Percentiles rank a stretch among this genome's conserved stretches.
These are phyloP conservation scores for Pyrgilauda ruficollis DNA, from an alignment of 2,113 vertebrate genomes.

Conservation along the genomic window DNA sequence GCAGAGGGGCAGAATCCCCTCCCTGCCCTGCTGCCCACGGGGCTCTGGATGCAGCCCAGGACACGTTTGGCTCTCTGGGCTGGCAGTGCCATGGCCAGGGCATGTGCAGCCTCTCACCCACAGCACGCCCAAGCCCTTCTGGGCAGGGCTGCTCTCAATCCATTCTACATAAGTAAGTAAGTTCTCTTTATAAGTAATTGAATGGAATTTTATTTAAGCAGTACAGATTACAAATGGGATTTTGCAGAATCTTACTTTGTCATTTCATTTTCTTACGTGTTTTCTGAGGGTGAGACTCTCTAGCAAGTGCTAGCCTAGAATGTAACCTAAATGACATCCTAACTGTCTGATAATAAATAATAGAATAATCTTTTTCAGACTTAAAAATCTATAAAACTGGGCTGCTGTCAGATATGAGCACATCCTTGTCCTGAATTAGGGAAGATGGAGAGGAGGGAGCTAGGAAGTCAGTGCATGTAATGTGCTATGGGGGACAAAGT, in stretches of 20 bases:
- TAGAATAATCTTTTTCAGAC: neutral
- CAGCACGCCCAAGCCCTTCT: neutral
- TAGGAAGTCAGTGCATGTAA: neutral
- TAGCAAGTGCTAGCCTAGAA: neutral
- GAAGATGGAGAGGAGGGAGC: neutral
- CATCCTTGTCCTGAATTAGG: neutral
- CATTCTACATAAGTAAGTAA: too few relatives aligned
- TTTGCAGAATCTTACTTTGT: neutral
- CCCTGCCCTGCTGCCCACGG: neutral
- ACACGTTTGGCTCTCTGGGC: neutral
- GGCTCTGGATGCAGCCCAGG: neutral
- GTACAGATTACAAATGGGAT: neutral
- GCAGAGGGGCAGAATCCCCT: neutral
- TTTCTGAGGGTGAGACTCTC: neutral
- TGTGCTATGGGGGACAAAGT: fast-evolving
- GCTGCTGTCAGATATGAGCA: neutral
- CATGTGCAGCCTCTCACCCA: neutral
- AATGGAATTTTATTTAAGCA: neutral
- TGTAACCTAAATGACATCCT: neutral
- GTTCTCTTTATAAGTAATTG: neutral
- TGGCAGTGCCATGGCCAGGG: fast-evolving
- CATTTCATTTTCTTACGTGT: neutral
- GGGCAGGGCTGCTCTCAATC: fast-evolving
- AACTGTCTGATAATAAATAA: neutral
- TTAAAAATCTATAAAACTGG: neutral